These are phyloP conservation scores for Agapornis roseicollis DNA, from an alignment of 2,113 vertebrate species.

Conservation along the genomic window DNA sequence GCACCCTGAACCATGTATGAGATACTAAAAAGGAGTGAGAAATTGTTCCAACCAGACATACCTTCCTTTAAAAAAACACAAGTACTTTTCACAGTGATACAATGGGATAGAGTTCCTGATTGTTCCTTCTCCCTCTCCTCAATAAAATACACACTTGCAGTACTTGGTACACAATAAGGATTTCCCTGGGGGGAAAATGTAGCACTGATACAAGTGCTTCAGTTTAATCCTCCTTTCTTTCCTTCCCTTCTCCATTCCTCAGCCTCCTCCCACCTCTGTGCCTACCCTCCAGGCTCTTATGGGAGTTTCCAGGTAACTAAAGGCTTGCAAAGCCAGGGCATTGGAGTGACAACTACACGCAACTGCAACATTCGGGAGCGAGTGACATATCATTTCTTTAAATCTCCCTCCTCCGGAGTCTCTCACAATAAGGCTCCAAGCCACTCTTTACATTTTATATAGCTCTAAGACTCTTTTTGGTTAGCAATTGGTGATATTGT, in stretches of 20 bases:
- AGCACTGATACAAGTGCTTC: not conserved
- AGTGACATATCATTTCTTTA: constrained; percentile 48
- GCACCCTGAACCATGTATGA: not conserved
- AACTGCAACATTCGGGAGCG: not conserved
- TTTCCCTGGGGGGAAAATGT: constrained; percentile 47
- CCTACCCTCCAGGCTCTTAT: not conserved
- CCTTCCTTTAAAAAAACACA: not conserved
- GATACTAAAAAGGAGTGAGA: not conserved
- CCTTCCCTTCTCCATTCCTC: not conserved
- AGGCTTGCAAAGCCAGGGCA: constrained; percentile 40
- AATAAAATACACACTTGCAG: not conserved
- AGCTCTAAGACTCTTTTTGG: not conserved
- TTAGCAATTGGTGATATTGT: not conserved
- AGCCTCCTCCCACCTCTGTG: not conserved
- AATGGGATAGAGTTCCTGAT: constrained; percentile 32
- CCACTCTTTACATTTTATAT: not conserved
- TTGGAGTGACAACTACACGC: not conserved
- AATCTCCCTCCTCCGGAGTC: constrained; percentile 17
- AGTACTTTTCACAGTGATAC: not conserved
- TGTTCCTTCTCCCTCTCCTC: constrained; percentile 7
- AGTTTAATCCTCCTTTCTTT: constrained; percentile 39
- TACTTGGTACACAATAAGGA: not conserved
- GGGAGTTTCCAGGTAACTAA: constrained; percentile 37
- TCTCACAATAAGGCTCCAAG: not conserved
- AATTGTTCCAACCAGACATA: not conserved